Evolutionary conservation across 1,140 invertebrate genomes (phyloP).

Genomic region (Galendromus occidentalis): DNA sequence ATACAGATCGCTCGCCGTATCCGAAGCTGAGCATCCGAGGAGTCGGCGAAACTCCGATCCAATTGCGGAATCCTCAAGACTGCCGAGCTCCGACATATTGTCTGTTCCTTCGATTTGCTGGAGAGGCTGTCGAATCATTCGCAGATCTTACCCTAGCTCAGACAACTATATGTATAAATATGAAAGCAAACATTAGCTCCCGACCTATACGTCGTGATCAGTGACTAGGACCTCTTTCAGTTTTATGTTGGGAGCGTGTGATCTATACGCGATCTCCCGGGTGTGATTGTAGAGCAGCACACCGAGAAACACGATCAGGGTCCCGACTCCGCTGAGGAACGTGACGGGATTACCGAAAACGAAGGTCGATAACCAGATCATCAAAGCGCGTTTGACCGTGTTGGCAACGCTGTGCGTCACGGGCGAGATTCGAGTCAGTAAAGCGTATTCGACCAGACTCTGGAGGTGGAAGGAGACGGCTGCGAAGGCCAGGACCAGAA

Average conservation of each 20-base stretch:
- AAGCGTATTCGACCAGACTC: conserved; percentile 62
- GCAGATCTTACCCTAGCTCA: no score
- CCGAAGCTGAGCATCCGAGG: no score
- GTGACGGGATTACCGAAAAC: conserved; percentile 60
- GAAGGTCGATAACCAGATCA: conserved; percentile 61
- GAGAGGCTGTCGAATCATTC: no score
- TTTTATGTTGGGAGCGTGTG: not conserved
- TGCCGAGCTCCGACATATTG: no score
- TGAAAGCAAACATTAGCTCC: no score
- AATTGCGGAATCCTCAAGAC: no score
- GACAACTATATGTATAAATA: no score
- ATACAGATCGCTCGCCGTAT: no score
- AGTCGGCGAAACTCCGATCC: no score
- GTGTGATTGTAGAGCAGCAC: conserved; percentile 58
- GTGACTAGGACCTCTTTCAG: conserved; percentile 6
- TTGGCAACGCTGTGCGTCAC: conserved; percentile 65
- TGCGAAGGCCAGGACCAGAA: conserved; percentile 46
- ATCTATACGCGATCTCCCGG: conserved; percentile 14
- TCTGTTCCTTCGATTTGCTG: no score
- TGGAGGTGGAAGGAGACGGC: conserved; percentile 68
- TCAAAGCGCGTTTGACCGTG: conserved; percentile 57
- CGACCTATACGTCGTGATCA: not conserved
- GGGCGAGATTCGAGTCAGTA: conserved; percentile 66
- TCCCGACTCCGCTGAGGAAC: conserved; percentile 50
- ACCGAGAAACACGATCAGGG: conserved; percentile 48